Conservation (phyloP, 2,888 invertebrate genomes). For the Macrophya alboannulata region DNA sequence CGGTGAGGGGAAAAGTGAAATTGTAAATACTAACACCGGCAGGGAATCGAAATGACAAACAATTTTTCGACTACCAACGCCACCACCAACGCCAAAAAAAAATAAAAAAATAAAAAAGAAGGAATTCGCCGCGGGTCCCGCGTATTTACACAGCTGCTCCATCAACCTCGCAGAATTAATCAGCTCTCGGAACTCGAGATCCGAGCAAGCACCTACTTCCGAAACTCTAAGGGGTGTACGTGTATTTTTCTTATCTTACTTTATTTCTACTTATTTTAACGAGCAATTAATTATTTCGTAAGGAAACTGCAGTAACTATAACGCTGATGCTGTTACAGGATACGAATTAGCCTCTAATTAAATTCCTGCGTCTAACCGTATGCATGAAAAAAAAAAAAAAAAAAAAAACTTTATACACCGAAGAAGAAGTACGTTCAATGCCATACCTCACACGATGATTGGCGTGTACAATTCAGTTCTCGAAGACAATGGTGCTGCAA, state of each 20-base stretch:
- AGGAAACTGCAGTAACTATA: not conserved
- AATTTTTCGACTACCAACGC: not conserved
- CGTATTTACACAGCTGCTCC: constrained; percentile 32
- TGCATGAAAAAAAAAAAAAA: not conserved
- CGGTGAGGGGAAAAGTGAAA: not conserved
- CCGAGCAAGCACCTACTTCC: not conserved
- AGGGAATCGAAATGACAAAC: not conserved
- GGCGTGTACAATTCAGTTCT: not conserved
- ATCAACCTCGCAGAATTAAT: constrained; percentile 27
- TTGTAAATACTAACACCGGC: not conserved
- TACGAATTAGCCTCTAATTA: too few relatives aligned
- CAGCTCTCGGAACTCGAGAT: constrained; percentile 15
- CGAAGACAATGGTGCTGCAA: not conserved
- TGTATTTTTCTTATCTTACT: not conserved
- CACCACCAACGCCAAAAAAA: too few relatives aligned
- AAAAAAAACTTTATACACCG: too few relatives aligned
- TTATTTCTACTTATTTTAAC: not conserved
- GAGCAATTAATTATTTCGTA: not conserved
- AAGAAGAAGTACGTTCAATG: not conserved
- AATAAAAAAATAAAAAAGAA: not conserved
- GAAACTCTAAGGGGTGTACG: not conserved
- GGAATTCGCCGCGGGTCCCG: not conserved
- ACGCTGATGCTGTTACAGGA: too few relatives aligned
- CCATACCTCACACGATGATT: not conserved
- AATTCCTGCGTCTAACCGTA: too few relatives aligned